Percentiles rank a stretch among this genome's conserved stretches.
phyloP scores from a whole-genome alignment of 2,113 vertebrate species.

The Oxyruncus cristatus region DNA sequence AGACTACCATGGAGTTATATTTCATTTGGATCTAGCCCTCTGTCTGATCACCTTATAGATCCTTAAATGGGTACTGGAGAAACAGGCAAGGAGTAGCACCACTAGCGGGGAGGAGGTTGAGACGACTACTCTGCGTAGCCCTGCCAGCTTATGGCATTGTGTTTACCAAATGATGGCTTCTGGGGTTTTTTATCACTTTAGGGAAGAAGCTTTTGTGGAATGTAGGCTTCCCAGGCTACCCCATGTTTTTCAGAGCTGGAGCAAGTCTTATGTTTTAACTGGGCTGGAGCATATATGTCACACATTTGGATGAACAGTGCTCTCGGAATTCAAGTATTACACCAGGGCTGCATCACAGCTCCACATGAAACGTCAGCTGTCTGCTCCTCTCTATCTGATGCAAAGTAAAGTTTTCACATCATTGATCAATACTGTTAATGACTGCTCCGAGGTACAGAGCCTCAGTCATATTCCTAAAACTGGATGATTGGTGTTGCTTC shows the following conservation, averaged over 20 bases:
- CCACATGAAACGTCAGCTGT: not conserved
- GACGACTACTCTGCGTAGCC: rapidly evolving
- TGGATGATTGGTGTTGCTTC: not conserved
- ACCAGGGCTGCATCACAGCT: not conserved
- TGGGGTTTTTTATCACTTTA: not conserved
- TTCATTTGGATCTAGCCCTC: not conserved
- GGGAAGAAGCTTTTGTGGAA: not conserved
- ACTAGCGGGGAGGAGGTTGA: not conserved
- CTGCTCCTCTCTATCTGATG: not conserved
- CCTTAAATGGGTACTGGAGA: not conserved
- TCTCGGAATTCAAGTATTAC: not conserved
- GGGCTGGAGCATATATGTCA: not conserved
- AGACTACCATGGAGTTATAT: not conserved
- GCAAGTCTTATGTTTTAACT: not conserved
- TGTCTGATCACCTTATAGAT: not conserved
- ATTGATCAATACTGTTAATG: not conserved
- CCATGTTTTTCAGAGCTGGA: not conserved
- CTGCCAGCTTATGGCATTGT: rapidly evolving
- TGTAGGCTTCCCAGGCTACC: not conserved
- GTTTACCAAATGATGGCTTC: not conserved
- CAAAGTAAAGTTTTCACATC: not conserved
- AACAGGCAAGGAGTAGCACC: not conserved
- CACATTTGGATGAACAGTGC: not conserved
- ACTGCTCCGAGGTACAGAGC: not conserved
- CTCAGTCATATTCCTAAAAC: not conserved